phyloP scores from a whole-genome alignment of 2,888 invertebrate genomes.

The Chymomyza procnemis region DNA sequence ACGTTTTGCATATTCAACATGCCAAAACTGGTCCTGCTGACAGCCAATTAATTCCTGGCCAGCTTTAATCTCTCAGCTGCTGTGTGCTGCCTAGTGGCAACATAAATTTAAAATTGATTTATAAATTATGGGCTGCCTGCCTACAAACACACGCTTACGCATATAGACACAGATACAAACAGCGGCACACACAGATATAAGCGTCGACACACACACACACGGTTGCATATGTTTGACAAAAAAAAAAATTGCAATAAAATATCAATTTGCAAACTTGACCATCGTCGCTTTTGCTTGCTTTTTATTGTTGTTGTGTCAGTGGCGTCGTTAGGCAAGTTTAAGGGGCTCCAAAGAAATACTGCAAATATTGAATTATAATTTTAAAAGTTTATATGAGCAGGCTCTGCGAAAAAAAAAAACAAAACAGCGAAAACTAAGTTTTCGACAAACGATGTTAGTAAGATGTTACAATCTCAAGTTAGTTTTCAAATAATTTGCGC shows the following conservation, averaged over 20 bases:
- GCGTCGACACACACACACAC: neutral
- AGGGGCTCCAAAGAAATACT: too few species aligned
- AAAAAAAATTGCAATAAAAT: slow-evolving; percentile 57
- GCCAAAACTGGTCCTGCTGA: neutral
- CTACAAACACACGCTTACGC: neutral
- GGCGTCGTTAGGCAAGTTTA: too few species aligned
- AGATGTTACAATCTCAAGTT: too few species aligned
- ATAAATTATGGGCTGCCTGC: slow-evolving; percentile 33
- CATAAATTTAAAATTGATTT: slow-evolving; percentile 16
- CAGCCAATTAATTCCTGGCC: neutral
- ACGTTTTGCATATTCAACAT: neutral
- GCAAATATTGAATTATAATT: too few species aligned
- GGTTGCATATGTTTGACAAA: slow-evolving; percentile 1
- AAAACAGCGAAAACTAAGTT: too few species aligned
- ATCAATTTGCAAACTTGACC: slow-evolving; percentile 65
- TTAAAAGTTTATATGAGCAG: too few species aligned
- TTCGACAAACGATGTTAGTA: too few species aligned
- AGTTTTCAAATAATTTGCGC: too few species aligned
- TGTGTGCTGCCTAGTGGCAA: neutral
- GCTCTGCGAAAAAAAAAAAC: too few species aligned
- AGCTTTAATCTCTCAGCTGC: neutral
- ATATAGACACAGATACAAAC: neutral
- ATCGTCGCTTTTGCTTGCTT: slow-evolving; percentile 15
- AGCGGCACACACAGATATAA: neutral
- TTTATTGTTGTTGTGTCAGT: slow-evolving; percentile 2